These are phyloP conservation scores for Leptopilina drosophilae DNA, from an alignment of 2,888 invertebrate genomes.

Conservation along the genomic window DNA sequence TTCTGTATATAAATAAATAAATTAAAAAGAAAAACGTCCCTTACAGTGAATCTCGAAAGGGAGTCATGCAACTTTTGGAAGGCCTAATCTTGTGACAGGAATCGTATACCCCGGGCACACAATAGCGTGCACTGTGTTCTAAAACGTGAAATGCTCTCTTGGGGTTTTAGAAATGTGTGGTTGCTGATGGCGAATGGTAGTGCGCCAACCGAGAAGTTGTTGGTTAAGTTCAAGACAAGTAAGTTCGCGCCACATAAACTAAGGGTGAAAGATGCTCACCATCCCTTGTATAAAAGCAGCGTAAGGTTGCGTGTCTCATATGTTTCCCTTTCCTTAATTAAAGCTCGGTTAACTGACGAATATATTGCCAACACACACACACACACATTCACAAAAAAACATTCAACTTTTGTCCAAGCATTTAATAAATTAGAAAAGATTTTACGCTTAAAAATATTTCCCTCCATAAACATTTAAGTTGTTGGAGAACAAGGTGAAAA, in stretches of 20 bases:
- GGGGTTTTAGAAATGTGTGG: neutral
- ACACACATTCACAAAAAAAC: no score
- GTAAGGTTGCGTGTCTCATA: slow-evolving; percentile 59
- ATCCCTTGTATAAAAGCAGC: slow-evolving; percentile 51
- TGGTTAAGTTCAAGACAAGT: slow-evolving; percentile 50
- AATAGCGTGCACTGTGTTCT: slow-evolving; percentile 13
- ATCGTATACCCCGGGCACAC: neutral
- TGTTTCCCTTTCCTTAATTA: slow-evolving; percentile 66
- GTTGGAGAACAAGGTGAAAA: neutral
- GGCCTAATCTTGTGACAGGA: slow-evolving; percentile 13
- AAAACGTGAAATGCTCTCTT: slow-evolving; percentile 10
- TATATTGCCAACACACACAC: neutral
- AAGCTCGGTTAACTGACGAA: slow-evolving; percentile 52
- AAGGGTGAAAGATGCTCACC: slow-evolving; percentile 54
- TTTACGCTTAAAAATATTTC: neutral
- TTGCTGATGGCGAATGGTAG: slow-evolving; percentile 29
- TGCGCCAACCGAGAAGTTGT: slow-evolving; percentile 48
- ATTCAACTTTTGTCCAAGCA: neutral
- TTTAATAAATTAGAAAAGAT: slow-evolving; percentile 8
- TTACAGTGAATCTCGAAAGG: neutral
- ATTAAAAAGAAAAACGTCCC: no score
- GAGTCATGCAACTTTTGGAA: neutral
- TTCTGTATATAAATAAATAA: neutral
- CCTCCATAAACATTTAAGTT: neutral
- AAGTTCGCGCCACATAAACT: slow-evolving; percentile 56